Evolutionary conservation across 2,888 invertebrate species (phyloP), one percentile per base, ranked within the genome.

Genomic region (Aricia artaxerxes): DNA sequence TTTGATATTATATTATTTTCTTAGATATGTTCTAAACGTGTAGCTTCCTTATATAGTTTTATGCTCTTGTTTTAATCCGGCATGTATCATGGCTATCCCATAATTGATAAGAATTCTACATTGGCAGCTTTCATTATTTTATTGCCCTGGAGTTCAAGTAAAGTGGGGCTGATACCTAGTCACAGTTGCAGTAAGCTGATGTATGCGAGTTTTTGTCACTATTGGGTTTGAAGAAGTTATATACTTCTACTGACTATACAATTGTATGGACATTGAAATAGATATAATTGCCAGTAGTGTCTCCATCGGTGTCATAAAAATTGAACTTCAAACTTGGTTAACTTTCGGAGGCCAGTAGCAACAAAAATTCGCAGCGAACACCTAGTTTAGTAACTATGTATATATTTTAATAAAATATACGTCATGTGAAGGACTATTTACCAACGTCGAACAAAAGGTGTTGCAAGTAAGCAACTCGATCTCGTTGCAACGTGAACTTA

Each of bases 1-100:
- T 69, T 38, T 69, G 35, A 35, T 16, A 69, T 69, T 69, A 69
- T 13, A 35, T 69, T 69, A 35, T 69, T 69, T 69, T 69, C 64
- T 13, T 11, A 31, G 11, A 31, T 44, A 9, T 64, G 9, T 64
- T 31, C 69, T 4, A 5, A 11, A 35, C 13, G 35, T 69, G 31
- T 35, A 11, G 69, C 35, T 69, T 69, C 69, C 69, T 69, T 69
- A 69, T 13, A 35, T 69, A 38, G 24, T 35, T 5, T 35, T 69
- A 6, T 61, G 24, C 24, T n/a, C 61, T 7, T n/a, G 61, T 24
- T 24, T 61, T 7, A 4, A 61, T 61, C 53, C 53, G 13, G 53
- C 53, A 44, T 9, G 44, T 44, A 44, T 6, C 44, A 53, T 16
- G 57, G 1, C 53, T 16, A 57, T 16, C 4, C 49, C 4, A 57